Conservation (phyloP, 2,888 invertebrate genomes). For the Drosophila imparisetae region DNA sequence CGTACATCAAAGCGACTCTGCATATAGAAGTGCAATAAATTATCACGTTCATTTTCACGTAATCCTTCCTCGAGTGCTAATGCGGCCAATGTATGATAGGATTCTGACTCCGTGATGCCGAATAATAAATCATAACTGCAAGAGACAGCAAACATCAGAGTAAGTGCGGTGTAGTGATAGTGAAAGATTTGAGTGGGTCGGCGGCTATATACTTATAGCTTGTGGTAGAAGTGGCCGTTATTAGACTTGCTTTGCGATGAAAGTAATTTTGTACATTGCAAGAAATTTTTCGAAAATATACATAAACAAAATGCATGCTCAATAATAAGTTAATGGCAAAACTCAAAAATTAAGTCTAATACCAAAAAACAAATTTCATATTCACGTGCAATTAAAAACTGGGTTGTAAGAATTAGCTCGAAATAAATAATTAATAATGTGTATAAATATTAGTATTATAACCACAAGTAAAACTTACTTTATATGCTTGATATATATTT, state of each 20-base stretch:
- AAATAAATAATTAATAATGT: no score
- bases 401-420: background rate
- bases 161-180: conserved; percentile 4
- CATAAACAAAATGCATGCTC: background rate
- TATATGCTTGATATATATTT: no score
- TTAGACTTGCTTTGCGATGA: conserved; percentile 25
- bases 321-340: background rate
- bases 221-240: conserved; percentile 27
- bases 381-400: background rate
- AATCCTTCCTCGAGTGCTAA: conserved; percentile 89
- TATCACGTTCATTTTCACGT: conserved; percentile 90
- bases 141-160: conserved; percentile 50
- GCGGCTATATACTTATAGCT: conserved; percentile 26
- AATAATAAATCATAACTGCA: conserved; percentile 93
- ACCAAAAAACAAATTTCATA: background rate
- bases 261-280: conserved; percentile 40
- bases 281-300: conserved; percentile 4
- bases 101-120: conserved; percentile 93
- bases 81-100: conserved; percentile 90
- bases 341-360: background rate
- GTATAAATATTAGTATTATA: background rate
- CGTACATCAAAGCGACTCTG: conserved; percentile 91
- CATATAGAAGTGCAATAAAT: conserved; percentile 91
- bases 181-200: background rate
- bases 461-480: background rate